Evolutionary conservation across 2,113 vertebrate species (phyloP), one percentile per base, ranked within the genome.

Genomic region (Manacus vitellinus): DNA sequence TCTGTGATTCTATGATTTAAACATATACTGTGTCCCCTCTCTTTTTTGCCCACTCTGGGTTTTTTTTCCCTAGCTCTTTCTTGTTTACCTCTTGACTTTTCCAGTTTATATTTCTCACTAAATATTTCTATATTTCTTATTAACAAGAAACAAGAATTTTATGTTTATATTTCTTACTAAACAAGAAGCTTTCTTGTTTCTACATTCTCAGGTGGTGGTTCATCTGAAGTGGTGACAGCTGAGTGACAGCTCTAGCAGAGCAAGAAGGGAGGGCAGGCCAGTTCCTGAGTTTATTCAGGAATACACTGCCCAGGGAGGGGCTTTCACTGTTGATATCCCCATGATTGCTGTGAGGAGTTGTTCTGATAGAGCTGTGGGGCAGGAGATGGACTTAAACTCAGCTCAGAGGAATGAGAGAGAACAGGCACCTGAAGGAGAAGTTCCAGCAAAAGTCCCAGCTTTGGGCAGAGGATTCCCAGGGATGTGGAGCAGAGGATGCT

Each of bases 181-280:
- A 28, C 12, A 51, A 41, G 33, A 21, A 46, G 66, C 8, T 27
- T 23, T 4, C 37, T 43, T 6, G 8, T 30, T 67, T 79, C 43
- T 21, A 3, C 0, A 0, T 27, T n/a, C 3, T 16, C 4, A 14
- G 39, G 5, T 33, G 65, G 49, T 4, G 13, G 21, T 28, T 68
- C 12, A 0, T 4, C 11, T 37, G 41, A 44, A 37, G 31, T 20
- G 33, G 84, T 81, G 46, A 9, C n/a, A 65, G 30, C 61, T 21
- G 55, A 54, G 27, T 35, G 72, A 14, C 67, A 62, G 52, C 54
- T 41, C 6, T 7, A 39, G 63, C 43, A 52, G 43, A 33, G 79
- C 30, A 24, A 27, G 61, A 24, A 37, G 79, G 58, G 39, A 63
- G 33, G 67, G n/a, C 18, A 56, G 58, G 33, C 11, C 44, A 1